Evolutionary conservation across 2,888 invertebrate genomes (phyloP).

Genomic region (Eurois occulta): DNA sequence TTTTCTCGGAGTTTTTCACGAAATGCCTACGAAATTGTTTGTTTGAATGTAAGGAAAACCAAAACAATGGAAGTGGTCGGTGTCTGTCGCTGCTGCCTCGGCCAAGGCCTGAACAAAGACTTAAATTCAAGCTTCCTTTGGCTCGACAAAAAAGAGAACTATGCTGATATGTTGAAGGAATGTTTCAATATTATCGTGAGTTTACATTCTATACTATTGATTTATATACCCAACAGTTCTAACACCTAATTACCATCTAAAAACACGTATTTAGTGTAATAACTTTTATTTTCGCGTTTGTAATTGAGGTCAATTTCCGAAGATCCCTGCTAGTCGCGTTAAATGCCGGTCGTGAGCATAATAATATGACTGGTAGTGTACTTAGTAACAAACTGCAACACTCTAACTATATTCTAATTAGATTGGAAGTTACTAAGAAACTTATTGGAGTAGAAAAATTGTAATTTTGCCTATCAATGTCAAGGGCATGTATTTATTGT

Average conservation of each 20-base stretch:
- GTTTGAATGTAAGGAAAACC: constrained; percentile 34
- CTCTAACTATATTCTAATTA: constrained; percentile 16
- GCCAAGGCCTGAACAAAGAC: constrained; percentile 76
- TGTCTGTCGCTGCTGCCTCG: constrained; percentile 66
- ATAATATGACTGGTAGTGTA: neutral
- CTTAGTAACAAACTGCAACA: neutral
- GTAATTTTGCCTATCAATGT: neutral
- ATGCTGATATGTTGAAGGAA: constrained; percentile 81
- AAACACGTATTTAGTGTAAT: neutral
- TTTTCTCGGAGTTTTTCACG: constrained; percentile 7
- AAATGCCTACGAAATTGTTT: neutral
- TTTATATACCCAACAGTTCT: neutral
- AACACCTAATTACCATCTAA: neutral
- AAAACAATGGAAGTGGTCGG: constrained; percentile 57
- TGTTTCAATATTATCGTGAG: constrained; percentile 83
- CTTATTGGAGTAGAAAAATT: neutral
- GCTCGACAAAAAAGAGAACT: constrained; percentile 78
- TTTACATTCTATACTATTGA: constrained; percentile 27
- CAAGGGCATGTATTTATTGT: constrained; percentile 23
- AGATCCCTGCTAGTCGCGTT: neutral
- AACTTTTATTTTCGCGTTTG: neutral
- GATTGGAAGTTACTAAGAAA: neutral
- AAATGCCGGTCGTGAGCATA: constrained; percentile 30
- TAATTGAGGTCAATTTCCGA: neutral
- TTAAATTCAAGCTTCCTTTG: constrained; percentile 73